phyloP scores from a whole-genome alignment of 2,113 vertebrate genomes.

The Crotalus helleri region DNA sequence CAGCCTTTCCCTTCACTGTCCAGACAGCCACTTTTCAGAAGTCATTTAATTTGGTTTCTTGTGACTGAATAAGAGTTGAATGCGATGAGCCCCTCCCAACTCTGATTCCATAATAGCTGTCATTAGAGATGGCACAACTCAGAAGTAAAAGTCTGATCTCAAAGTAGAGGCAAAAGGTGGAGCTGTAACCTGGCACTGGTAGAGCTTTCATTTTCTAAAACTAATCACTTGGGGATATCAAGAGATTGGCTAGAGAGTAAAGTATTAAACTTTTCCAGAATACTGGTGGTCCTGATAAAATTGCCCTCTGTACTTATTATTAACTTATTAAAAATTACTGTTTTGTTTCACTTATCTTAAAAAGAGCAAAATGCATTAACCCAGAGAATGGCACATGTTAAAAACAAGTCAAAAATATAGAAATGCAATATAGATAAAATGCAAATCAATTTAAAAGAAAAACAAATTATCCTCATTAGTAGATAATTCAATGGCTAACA shows the following conservation, averaged over 20 bases:
- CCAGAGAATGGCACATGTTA: not conserved
- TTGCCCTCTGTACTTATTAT: not conserved
- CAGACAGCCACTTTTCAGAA: not conserved
- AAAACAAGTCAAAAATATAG: not conserved
- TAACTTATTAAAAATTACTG: not conserved
- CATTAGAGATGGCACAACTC: not conserved
- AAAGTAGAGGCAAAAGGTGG: not conserved
- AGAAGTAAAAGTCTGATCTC: not conserved
- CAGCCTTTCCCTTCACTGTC: not conserved
- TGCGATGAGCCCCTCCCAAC: not conserved
- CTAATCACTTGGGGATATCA: not conserved
- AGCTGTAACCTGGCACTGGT: not conserved
- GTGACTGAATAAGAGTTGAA: not conserved
- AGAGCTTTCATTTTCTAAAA: not conserved
- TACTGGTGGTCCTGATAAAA: not conserved
- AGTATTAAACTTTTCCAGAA: not conserved
- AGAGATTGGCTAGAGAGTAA: not conserved
- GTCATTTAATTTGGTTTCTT: not conserved
- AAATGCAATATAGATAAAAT: not conserved
- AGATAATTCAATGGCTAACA: not conserved
- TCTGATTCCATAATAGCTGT: not conserved
- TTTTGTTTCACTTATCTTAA: not conserved
- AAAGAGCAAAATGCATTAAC: not conserved
- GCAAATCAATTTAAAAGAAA: not conserved
- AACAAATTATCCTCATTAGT: not conserved